Base-by-base conservation (phyloP, 2,113 vertebrate species). In the Prinia subflava region DNA sequence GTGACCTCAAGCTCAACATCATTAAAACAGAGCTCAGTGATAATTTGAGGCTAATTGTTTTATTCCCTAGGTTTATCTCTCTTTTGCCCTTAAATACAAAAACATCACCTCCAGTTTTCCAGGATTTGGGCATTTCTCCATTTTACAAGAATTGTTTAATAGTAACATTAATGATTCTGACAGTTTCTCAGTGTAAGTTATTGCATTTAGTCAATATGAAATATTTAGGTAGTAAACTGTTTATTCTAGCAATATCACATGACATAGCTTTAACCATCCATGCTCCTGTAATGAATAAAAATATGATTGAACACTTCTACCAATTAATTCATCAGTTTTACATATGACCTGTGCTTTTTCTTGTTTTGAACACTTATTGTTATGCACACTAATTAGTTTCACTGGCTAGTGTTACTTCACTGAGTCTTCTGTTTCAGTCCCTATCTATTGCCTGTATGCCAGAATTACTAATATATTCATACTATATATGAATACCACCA, bases 11-110 rank as follows among this genome's bases (percentile, higher is more conserved):
- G 57, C 75, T 88, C 42, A 90, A 83, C 2, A 0, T 90, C 89
- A 95, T 94, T 92, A 95, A 83, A 95, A 60, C 28, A 88, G 82
- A 90, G 80, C 53, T 83, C 0, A 0, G 22, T 41, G 47, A 52
- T 80, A 69, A 96, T 93, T 83, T 65, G 46, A 94, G 63, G 95
- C 59, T 96, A 94, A 97, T 86, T 77, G 55, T 81, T 94, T 88
- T 92, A 90, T 88, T 95, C 90, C 85, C 88, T 62, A 55, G 63
- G 31, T 85, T 88, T 50, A 65, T 53, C 35, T 67, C 75, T 69
- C 79, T 80, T 90, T 90, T 90, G 90, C 75, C 63, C 59, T 73
- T 53, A 86, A 76, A 30, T 37, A 49, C 10, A 83, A 50, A 62
- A 90, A 57, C 8, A 85, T 33, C 57, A 80, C 55, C 53, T 21